Evolutionary conservation across 2,113 vertebrate genomes (phyloP).

Genomic region (Propithecus coquereli): DNA sequence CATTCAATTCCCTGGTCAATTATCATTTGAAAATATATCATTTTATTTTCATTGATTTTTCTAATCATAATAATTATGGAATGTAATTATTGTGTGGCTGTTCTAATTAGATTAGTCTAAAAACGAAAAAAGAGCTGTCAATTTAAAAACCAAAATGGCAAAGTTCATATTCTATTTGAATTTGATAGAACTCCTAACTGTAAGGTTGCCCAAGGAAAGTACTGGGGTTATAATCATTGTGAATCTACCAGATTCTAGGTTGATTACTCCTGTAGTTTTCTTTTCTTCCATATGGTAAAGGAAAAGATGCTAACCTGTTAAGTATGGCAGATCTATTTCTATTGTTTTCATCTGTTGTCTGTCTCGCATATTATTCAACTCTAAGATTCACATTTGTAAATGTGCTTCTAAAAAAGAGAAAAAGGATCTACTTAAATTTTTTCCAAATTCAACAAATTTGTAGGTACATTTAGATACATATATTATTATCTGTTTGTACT

Average conservation of each 20-base stretch:
- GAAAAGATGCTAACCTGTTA: neutral
- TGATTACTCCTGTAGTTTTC: neutral
- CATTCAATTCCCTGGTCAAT: neutral
- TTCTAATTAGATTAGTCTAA: neutral
- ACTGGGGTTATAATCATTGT: neutral
- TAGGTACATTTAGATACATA: neutral
- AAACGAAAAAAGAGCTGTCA: neutral
- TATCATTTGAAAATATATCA: neutral
- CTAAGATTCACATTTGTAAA: neutral
- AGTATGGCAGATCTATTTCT: neutral
- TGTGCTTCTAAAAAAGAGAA: neutral
- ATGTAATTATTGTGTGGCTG: neutral
- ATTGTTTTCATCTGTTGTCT: constrained; percentile 18
- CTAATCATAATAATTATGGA: neutral
- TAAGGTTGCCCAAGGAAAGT: neutral
- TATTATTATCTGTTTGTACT: neutral
- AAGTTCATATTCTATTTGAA: neutral
- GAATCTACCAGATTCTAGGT: neutral
- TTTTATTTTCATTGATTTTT: constrained; percentile 28
- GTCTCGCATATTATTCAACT: neutral
- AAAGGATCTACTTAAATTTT: neutral
- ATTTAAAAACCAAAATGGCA: neutral
- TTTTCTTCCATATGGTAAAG: neutral
- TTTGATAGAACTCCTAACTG: neutral
- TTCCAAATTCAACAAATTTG: neutral